Percentiles rank a stretch among this genome's conserved stretches.
These are phyloP conservation scores for Microplitis manilae DNA, from an alignment of 2,888 invertebrate genomes.

Conservation along the genomic window DNA sequence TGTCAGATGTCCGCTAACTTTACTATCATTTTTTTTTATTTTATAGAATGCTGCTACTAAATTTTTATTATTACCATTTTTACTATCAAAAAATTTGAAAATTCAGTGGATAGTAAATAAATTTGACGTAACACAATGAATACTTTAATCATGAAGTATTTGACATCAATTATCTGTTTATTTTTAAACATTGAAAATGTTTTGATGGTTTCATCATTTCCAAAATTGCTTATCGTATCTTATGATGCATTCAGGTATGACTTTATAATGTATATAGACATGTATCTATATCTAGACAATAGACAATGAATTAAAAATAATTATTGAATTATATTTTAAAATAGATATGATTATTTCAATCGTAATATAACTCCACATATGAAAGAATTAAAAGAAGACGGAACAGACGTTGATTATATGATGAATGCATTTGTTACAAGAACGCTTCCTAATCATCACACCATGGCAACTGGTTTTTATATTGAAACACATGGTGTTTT, in stretches of 20 bases:
- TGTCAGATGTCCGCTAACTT: no score
- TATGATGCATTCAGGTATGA: conserved; percentile 78
- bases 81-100: background rate
- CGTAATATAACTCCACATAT: conserved; percentile 76
- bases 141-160: background rate
- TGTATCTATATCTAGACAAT: background rate
- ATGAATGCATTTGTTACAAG: conserved; percentile 79
- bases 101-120: background rate
- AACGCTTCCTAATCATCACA: conserved; percentile 84
- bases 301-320: background rate
- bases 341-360: conserved; percentile 77
- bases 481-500: conserved; percentile 81
- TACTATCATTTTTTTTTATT: background rate
- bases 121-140: background rate
- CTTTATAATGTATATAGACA: conserved; percentile 18
- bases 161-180: background rate
- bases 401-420: conserved; percentile 76
- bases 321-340: conserved; percentile 22
- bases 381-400: conserved; percentile 73
- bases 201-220: conserved; percentile 64
- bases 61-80: background rate
- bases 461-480: conserved; percentile 80
- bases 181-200: conserved; percentile 13
- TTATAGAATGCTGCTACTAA: background rate
- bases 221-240: conserved; percentile 77